These are phyloP conservation scores for Luehdorfia chinensis DNA, from an alignment of 1,140 invertebrate species.

Conservation along the genomic window DNA sequence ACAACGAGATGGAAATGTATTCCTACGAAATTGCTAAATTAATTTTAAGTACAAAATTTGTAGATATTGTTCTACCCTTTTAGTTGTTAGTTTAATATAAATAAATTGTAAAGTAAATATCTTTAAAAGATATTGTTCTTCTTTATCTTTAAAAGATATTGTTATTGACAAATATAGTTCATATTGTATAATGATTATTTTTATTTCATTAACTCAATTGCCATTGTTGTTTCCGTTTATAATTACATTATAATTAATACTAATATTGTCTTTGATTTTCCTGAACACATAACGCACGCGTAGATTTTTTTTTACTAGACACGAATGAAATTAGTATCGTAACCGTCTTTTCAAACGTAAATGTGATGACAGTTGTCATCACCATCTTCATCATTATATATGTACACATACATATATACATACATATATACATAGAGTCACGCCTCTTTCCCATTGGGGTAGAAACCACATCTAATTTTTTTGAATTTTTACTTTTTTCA, in stretches of 20 bases:
- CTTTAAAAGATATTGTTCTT: slow-evolving; percentile 54
- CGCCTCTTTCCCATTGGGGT: too few relatives aligned
- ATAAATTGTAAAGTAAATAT: slow-evolving; percentile 38
- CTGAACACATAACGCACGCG: too few relatives aligned
- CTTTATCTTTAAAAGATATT: slow-evolving; percentile 55
- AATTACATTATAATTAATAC: slow-evolving; percentile 57
- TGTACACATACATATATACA: too few relatives aligned
- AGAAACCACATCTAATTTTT: too few relatives aligned
- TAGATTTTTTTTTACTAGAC: too few relatives aligned
- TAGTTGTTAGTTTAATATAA: slow-evolving; percentile 24
- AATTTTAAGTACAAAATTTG: neutral
- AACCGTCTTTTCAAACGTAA: too few relatives aligned
- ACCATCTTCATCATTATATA: too few relatives aligned
- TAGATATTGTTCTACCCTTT: neutral
- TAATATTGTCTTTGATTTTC: slow-evolving; percentile 18
- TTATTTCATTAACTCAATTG: slow-evolving; percentile 36
- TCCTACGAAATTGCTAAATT: neutral
- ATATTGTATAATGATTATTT: slow-evolving; percentile 29
- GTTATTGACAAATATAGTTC: too few relatives aligned
- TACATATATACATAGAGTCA: too few relatives aligned
- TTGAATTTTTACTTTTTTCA: too few relatives aligned
- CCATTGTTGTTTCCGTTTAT: slow-evolving; percentile 56
- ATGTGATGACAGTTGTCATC: too few relatives aligned
- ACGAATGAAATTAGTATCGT: too few relatives aligned
- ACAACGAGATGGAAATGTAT: neutral